Evolutionary conservation across 2,113 vertebrate genomes (phyloP).

Genomic region (Sigmodon hispidus): DNA sequence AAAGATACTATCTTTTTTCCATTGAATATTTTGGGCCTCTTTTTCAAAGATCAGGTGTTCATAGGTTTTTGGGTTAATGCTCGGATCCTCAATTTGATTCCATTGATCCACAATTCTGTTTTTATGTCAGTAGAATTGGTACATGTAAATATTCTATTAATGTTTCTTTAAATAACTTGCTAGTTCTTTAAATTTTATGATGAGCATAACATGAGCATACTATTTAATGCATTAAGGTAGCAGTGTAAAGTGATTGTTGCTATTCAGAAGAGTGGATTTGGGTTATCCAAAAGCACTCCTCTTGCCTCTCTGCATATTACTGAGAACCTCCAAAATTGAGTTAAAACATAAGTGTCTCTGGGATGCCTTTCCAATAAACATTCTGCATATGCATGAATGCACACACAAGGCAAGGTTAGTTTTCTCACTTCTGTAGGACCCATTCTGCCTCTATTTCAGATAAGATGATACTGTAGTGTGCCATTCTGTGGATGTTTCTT

Average conservation of each 20-base stretch:
- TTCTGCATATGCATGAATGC: neutral
- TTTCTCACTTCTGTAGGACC: neutral
- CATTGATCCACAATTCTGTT: no score
- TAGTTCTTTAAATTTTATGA: slow-evolving; percentile 35
- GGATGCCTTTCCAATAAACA: neutral
- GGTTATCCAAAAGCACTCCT: slow-evolving; percentile 12
- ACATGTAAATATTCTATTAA: slow-evolving; percentile 38
- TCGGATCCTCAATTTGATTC: no score
- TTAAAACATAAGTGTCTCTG: slow-evolving; percentile 15
- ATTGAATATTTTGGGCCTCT: no score
- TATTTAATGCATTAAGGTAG: slow-evolving; percentile 22
- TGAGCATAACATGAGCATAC: neutral
- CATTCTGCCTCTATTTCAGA: neutral
- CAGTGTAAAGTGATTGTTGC: neutral
- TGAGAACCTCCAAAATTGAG: slow-evolving; percentile 41
- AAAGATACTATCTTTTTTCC: no score
- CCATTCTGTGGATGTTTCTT: slow-evolving; percentile 14
- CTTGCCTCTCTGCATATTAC: neutral
- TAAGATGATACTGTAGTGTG: neutral
- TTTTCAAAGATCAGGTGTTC: no score
- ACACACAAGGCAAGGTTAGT: neutral
- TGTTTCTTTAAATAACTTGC: neutral
- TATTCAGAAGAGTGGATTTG: slow-evolving; percentile 1
- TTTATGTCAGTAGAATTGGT: no score
- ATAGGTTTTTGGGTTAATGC: no score